Evolutionary conservation across 2,888 invertebrate genomes (phyloP), one percentile per base, ranked within the genome.

Genomic region (Syrphus vitripennis): DNA sequence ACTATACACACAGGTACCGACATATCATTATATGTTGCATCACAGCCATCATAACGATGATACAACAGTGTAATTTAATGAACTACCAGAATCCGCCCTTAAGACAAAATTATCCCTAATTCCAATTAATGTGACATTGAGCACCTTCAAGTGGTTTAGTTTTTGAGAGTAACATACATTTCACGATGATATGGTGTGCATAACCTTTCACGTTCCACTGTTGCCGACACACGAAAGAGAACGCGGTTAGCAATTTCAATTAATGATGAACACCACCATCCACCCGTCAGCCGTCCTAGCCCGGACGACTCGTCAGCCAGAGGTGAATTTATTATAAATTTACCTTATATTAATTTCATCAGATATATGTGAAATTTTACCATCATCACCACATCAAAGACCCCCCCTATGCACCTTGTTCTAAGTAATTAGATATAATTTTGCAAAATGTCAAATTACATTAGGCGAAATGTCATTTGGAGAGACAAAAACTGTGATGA

Each of bases 41-140:
- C 31, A 21, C 21, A 59, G 45, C 3, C 14, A 31, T 45, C 40
- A 61, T 61, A 21, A 40, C 37, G 45, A 65, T 45, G 45, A 65
- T 40, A 69, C 42, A 72, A 78, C 67, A 55, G 42, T n/a, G n/a
- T 74, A 53, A 78, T 78, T 75, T 80, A 79, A 80, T 80, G 70
- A 83, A 65, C 80, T 75, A 48, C 63, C 75, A 75, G 57, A 75
- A 65, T 65, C 70, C 70, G 59, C 45, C 75, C 75, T 37, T 59
- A 75, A 79, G 83, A 59, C 65, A 55, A 37, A 63, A 79, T 75
- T 80, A 79, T 79, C 42, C 55, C 19, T 19, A 74, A 67, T 71
- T 53, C 65, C 50, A 63, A 71, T 50, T 77, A 37, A 48, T 40
- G 55, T 70, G 70, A 40, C 81, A 69, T 21, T 34, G 57, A 50